Evolutionary conservation across 2,888 invertebrate species (phyloP), one percentile per base, ranked within the genome.

Genomic region (Thera obeliscata): DNA sequence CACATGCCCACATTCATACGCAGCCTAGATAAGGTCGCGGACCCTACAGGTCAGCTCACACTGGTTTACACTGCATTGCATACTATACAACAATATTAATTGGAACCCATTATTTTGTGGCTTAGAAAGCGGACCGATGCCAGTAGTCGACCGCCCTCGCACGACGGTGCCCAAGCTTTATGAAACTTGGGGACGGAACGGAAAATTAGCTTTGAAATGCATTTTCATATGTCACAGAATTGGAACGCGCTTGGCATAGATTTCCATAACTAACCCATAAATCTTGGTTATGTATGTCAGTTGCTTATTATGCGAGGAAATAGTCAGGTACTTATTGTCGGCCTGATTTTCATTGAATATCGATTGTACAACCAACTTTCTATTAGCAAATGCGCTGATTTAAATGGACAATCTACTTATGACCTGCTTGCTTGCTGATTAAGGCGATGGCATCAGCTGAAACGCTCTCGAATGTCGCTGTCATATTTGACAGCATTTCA

Each of bases 121-220:
- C 81, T 86, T 88, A 87, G 90, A 90, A 89, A 90, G 88, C 87
- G 78, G 86, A 78, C 77, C 82, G 79, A 72, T 74, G 78, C 78
- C 82, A 83, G 88, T 86, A 87, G 89, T 87, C 80, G 75, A 73
- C 76, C 81, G 83, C 82, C 81, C 81, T 81, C 79, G 76, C 83
- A 83, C 84, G 64, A 52, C 79, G 75, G 79, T 79, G 68, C 69
- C 84, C 78, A 81, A 71, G 68, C 74, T 80, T 79, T 63, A 57
- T 56, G 61, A 64, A 54, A 55, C 1, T 54, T 2, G 0, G 35
- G 66, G 61, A 66, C 38, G 2, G 8, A 33, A 62, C 43, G 38
- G 54, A 62, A 66, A 64, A 64, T 66, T 8, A 22, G 36, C 41
- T 57, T 66, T 56, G 52, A 63, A 54, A 36, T 35, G 54, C 60